Evolutionary conservation across 2,888 invertebrate genomes (phyloP).

Genomic region (Ectobius pallidus): DNA sequence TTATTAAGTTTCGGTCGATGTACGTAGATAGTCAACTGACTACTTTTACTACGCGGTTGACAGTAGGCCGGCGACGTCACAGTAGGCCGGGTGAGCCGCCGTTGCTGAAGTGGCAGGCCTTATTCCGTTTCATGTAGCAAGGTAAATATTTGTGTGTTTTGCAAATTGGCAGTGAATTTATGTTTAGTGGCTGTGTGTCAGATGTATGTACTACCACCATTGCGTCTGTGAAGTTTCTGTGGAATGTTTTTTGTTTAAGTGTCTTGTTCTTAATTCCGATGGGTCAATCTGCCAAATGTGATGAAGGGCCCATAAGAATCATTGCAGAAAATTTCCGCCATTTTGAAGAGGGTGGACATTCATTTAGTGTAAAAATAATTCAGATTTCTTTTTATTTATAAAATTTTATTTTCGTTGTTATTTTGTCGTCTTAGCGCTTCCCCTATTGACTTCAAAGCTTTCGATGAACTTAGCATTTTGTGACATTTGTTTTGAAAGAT

Average conservation of each 20-base stretch:
- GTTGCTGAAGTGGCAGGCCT: conserved; percentile 46
- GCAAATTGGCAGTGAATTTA: conserved; percentile 28
- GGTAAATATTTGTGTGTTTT: conserved; percentile 52
- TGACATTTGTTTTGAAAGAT: conserved; percentile 34
- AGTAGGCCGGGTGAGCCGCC: conserved; percentile 47
- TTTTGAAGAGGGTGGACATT: conserved; percentile 43
- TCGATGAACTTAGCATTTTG: conserved; percentile 1
- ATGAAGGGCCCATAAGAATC: conserved; percentile 39
- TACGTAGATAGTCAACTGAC: conserved; percentile 34
- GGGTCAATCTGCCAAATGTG: conserved; percentile 42
- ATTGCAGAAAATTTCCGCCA: conserved; percentile 44
- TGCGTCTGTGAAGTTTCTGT: not conserved
- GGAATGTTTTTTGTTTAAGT: not conserved
- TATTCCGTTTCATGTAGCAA: conserved; percentile 50
- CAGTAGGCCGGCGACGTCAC: conserved; percentile 50
- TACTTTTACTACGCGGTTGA: conserved; percentile 32
- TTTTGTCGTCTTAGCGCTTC: not conserved
- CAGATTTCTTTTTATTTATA: not conserved
- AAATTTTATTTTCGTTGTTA: not conserved
- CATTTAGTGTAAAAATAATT: conserved; percentile 26
- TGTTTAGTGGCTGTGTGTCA: conserved; percentile 5
- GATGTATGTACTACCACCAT: not conserved
- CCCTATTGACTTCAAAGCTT: not conserved
- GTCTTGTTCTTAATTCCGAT: conserved; percentile 36
- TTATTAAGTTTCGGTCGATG: conserved; percentile 17